These are phyloP conservation scores for Bufo gargarizans DNA, from an alignment of 2,113 vertebrate genomes.

Conservation along the genomic window DNA sequence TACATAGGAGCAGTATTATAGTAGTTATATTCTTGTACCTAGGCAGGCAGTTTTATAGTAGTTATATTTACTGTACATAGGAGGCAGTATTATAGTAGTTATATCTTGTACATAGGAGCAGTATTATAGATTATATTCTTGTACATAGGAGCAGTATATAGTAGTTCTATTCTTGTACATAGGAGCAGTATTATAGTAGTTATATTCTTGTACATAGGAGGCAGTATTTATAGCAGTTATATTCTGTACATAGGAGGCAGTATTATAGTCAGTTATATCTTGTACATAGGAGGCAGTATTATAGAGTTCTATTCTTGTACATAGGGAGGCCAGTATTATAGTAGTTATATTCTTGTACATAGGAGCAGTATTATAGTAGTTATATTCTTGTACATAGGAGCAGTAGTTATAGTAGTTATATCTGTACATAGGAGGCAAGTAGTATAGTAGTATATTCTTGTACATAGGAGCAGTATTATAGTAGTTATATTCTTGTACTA, in stretches of 20 bases:
- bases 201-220: background rate
- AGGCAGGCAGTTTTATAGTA: background rate
- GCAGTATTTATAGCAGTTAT: background rate
- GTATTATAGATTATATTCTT: background rate
- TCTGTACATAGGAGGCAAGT: background rate
- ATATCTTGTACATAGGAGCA: background rate
- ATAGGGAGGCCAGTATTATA: background rate
- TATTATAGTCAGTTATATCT: background rate
- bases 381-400: background rate
- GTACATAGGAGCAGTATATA: background rate
- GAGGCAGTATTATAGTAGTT: background rate
- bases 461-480: background rate
- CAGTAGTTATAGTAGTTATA: slow-evolving; percentile 5
- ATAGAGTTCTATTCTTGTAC: slow-evolving; percentile 4
- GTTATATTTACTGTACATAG: slow-evolving; percentile 1
- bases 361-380: slow-evolving; percentile 1
- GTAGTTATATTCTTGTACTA: background rate
- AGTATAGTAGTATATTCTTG: slow-evolving; percentile 4
- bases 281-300: background rate
- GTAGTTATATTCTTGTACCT: background rate
- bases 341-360: slow-evolving; percentile 3
- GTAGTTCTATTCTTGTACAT: background rate
- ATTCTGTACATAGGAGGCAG: background rate
- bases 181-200: background rate
- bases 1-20: background rate